These are phyloP conservation scores for Lethrus apterus DNA, from an alignment of 1,140 invertebrate genomes.

Conservation along the genomic window DNA sequence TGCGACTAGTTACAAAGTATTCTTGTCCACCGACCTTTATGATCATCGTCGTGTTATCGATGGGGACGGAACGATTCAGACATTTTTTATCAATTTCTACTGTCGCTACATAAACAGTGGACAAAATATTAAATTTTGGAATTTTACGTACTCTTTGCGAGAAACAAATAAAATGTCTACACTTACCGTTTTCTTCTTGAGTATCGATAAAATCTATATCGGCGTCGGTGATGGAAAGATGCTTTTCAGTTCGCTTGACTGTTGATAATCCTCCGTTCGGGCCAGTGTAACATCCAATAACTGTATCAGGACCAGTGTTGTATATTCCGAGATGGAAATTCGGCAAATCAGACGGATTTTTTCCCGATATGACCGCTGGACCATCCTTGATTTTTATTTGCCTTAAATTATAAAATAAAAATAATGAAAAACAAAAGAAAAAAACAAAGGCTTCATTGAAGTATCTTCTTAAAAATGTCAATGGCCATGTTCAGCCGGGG, in stretches of 20 bases:
- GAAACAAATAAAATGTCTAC: not conserved
- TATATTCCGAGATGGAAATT: slow-evolving; percentile 48
- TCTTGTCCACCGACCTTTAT: slow-evolving; percentile 43
- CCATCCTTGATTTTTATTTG: slow-evolving; percentile 41
- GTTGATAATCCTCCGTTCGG: slow-evolving; percentile 69
- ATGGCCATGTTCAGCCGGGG: too few relatives aligned
- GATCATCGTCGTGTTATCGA: slow-evolving; percentile 43
- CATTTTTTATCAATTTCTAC: not conserved
- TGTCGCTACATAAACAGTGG: not conserved
- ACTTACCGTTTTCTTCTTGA: slow-evolving; percentile 46
- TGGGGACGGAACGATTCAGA: slow-evolving; percentile 18
- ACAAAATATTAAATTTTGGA: not conserved
- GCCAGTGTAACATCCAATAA: slow-evolving; percentile 64
- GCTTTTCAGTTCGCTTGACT: slow-evolving; percentile 58
- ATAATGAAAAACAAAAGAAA: not conserved
- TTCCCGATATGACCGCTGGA: slow-evolving; percentile 56
- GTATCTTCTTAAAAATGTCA: too few relatives aligned
- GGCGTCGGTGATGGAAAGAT: slow-evolving; percentile 56
- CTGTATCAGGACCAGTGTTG: slow-evolving; percentile 44
- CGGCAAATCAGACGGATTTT: slow-evolving; percentile 58
- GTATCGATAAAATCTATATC: slow-evolving; percentile 73
- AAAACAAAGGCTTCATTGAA: too few relatives aligned
- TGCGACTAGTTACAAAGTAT: slow-evolving; percentile 40
- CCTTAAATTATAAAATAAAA: slow-evolving; percentile 18
- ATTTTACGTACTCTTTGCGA: not conserved